Percentiles rank a stretch among this genome's conserved stretches.
Conservation (phyloP, 2,888 invertebrate species). For the Chymomyza procnemis region DNA sequence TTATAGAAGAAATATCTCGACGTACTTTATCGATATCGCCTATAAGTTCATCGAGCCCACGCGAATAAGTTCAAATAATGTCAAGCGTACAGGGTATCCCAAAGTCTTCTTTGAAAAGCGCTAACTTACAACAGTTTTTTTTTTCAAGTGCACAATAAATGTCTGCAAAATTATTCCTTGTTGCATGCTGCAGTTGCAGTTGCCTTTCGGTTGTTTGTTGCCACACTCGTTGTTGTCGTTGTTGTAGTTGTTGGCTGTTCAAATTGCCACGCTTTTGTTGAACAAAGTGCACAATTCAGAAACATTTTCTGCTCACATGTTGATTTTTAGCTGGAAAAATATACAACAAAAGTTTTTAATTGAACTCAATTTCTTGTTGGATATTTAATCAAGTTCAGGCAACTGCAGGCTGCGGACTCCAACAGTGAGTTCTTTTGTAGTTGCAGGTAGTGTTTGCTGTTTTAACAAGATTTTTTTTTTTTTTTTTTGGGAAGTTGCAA, state of each 20-base stretch:
- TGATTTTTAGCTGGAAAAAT: constrained; percentile 32
- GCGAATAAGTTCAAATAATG: too few species aligned
- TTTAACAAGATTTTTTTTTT: constrained; percentile 29
- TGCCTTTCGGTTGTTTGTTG: constrained; percentile 17
- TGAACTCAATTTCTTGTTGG: constrained; percentile 54
- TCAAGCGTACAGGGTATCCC: too few species aligned
- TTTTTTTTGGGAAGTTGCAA: too few species aligned
- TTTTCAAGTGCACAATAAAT: not conserved
- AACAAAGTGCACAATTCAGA: constrained; percentile 28
- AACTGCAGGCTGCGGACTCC: not conserved
- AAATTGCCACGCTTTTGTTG: constrained; percentile 47
- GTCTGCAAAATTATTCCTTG: constrained; percentile 29
- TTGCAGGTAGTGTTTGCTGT: constrained; percentile 47
- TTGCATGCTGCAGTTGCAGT: constrained; percentile 30
- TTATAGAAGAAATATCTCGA: too few species aligned
- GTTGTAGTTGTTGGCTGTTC: constrained; percentile 6
- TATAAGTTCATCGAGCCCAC: too few species aligned
- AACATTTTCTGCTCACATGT: constrained; percentile 44
- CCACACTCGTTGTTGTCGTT: not conserved
- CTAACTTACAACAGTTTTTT: not conserved
- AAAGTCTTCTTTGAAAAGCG: too few species aligned
- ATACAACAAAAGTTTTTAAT: constrained; percentile 28
- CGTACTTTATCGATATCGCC: too few species aligned
- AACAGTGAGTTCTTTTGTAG: not conserved
- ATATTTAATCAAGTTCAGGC: not conserved